Percentiles rank a stretch among this genome's conserved stretches.
These are phyloP conservation scores for Fragum sueziense DNA, from an alignment of 2,888 invertebrate genomes.

Conservation along the genomic window DNA sequence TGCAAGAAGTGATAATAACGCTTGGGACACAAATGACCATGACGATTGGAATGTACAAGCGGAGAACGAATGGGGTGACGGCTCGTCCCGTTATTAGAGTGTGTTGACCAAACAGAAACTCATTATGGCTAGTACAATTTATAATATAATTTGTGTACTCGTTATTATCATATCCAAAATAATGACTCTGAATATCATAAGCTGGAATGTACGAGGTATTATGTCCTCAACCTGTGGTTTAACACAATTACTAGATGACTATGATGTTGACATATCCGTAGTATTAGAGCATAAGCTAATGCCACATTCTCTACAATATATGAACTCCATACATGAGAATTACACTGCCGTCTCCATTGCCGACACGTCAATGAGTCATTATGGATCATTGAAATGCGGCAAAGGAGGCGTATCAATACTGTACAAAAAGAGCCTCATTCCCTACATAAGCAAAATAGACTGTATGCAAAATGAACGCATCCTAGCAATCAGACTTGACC, in stretches of 20 bases:
- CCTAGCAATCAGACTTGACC: background rate
- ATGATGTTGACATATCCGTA: conserved; percentile 2
- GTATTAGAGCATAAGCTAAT: conserved; percentile 6
- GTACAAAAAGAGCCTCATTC: background rate
- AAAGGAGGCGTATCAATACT: background rate
- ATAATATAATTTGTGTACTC: too few species aligned
- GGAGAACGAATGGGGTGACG: too few species aligned
- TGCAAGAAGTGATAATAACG: too few species aligned
- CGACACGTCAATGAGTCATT: conserved; percentile 1
- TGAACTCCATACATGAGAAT: background rate
- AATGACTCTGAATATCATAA: too few species aligned
- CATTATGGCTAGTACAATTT: too few species aligned
- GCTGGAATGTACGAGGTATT: conserved; percentile 17
- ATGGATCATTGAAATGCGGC: conserved; percentile 4
- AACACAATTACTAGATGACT: background rate
- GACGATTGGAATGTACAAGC: too few species aligned
- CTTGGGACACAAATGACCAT: too few species aligned
- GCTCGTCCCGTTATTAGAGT: too few species aligned
- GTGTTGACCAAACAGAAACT: too few species aligned
- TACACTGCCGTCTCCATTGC: background rate
- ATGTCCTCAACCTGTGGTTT: conserved; percentile 3
- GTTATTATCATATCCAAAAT: too few species aligned
- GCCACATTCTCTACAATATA: background rate
- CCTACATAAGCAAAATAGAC: background rate
- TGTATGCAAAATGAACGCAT: background rate